A percentile compares a stretch with the other conserved stretches of the same genome.
These are phyloP conservation scores for Paratrypauchen microcephalus DNA, from an alignment of 2,797 vertebrate species.

Conservation along the genomic window DNA sequence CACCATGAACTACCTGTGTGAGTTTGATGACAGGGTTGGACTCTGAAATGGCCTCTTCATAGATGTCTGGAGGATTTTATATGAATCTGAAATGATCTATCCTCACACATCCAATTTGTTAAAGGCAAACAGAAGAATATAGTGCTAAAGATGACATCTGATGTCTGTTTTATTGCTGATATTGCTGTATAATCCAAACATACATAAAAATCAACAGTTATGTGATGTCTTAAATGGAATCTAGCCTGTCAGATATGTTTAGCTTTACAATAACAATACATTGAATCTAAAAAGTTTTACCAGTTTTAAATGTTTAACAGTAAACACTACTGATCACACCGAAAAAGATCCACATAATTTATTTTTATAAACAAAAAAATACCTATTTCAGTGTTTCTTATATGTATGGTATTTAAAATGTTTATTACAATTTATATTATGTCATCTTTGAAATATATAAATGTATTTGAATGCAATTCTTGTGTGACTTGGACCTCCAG, in stretches of 20 bases:
- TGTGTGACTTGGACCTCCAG: background rate
- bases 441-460: background rate
- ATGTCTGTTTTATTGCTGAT: background rate
- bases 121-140: background rate
- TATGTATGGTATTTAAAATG: background rate
- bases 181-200: background rate
- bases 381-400: background rate
- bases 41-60: constrained; percentile 32
- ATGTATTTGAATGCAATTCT: background rate
- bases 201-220: background rate
- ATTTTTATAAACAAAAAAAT: background rate
- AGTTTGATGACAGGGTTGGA: constrained; percentile 80
- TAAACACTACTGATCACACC: background rate
- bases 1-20: constrained; percentile 88
- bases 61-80: background rate
- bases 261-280: background rate
- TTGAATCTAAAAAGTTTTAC: background rate
- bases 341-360: background rate
- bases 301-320: too few species aligned
- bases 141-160: background rate
- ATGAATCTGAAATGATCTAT: background rate
- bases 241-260: background rate
- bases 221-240: background rate
- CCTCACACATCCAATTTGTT: background rate
- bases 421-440: background rate